Percentiles rank a stretch among this genome's conserved stretches.
Conservation (phyloP, 2,888 invertebrate genomes). For the Caradrina kadenii region DNA sequence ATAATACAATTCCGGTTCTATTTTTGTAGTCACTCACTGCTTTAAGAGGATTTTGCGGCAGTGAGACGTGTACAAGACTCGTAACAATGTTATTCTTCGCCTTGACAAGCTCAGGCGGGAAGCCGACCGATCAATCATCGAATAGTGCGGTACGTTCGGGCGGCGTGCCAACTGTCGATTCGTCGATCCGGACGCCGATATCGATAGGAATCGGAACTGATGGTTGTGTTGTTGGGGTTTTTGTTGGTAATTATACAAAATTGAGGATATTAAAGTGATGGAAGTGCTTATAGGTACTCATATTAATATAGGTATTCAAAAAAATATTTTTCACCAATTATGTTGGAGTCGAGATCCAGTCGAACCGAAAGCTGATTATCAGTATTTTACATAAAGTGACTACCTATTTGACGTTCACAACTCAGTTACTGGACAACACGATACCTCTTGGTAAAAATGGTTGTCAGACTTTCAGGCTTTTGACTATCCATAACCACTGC, state of each 20-base stretch:
- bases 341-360: no score
- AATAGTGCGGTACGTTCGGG: constrained; percentile 75
- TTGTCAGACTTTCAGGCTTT: no score
- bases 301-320: not conserved
- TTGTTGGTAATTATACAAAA: constrained; percentile 40
- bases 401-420: no score
- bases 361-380: no score
- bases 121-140: constrained; percentile 86
- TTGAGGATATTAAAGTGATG: constrained; percentile 4
- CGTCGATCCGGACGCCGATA: constrained; percentile 67
- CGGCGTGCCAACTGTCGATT: constrained; percentile 70
- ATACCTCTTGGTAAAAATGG: no score
- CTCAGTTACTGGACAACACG: no score
- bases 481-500: no score
- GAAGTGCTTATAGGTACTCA: constrained; percentile 1
- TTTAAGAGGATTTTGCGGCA: constrained; percentile 84
- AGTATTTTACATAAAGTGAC: no score
- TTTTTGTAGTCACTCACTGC: constrained; percentile 69
- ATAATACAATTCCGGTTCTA: constrained; percentile 66
- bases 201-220: constrained; percentile 55
- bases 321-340: no score
- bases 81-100: constrained; percentile 89
- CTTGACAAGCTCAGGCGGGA: constrained; percentile 83
- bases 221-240: constrained; percentile 37
- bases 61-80: constrained; percentile 86